Percentiles rank a stretch among this genome's conserved stretches.
Conservation (phyloP, 2,888 invertebrate species). For the Hypomecis atomaria region DNA sequence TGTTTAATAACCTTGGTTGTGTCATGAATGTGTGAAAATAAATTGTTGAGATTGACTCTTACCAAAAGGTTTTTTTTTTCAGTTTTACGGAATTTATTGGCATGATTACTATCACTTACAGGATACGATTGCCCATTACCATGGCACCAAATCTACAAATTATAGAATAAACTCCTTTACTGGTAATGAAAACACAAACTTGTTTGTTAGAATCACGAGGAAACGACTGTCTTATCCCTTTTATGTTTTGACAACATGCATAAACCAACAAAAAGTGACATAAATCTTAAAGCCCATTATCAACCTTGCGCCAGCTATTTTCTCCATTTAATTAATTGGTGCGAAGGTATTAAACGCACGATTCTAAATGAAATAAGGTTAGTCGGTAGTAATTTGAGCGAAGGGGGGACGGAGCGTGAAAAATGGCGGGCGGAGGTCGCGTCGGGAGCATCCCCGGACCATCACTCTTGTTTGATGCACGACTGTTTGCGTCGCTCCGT, state of each 20-base stretch:
- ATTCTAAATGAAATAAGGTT: conserved; percentile 61
- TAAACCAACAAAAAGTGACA: background rate
- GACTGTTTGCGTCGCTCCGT: conserved; percentile 40
- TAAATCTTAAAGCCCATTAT: background rate
- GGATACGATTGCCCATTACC: no score
- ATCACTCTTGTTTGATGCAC: conserved; percentile 53
- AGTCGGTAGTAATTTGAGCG: conserved; percentile 53
- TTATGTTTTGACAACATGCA: background rate
- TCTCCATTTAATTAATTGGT: conserved; percentile 5
- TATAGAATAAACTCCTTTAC: no score
- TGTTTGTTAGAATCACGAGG: no score
- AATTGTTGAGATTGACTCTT: no score
- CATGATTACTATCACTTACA: no score
- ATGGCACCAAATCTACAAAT: no score
- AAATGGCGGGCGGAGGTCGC: conserved; percentile 54
- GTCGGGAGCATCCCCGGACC: conserved; percentile 45
- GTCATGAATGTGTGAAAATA: no score
- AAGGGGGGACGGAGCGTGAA: conserved; percentile 50
- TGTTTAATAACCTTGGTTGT: no score
- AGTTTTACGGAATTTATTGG: no score
- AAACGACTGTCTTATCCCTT: no score
- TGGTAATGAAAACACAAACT: no score
- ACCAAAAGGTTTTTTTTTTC: no score
- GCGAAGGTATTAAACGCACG: conserved; percentile 37
- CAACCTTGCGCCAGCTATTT: background rate